Base-by-base conservation (phyloP, 2,888 invertebrate species). In the Catocala sponsa region DNA sequence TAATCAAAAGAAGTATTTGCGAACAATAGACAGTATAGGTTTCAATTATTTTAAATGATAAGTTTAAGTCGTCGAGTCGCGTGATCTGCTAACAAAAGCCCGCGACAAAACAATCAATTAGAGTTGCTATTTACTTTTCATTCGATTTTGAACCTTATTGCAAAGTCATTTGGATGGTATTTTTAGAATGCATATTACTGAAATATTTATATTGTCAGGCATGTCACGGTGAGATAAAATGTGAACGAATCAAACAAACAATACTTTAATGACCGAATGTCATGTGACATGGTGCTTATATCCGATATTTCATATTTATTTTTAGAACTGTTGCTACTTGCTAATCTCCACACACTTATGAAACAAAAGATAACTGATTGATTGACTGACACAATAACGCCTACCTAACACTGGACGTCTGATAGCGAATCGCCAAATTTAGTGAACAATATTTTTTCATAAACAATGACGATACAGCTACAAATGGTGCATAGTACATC, bases 11-110 rank as follows among this genome's bases (percentile, higher is more conserved):
- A 61, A 57, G 42, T 62, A 52, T 61, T 50, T 11, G 11, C 38
- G 13, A 48, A 72, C 58, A 66, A 60, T 38, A 63, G 46, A 57
- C 46, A 57, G 55, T 68, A 61, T 72, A 54, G 50, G 32, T 59
- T 48, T 63, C 46, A 68, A 68, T 78, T 67, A 66, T 44, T 67
- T 70, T 60, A 59, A 70, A 68, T 65, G 63, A 49, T 52, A 59
- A 57, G 48, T 55, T 55, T 32, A 50, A 47, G 43, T 50, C n/a
- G 41, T 64, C 46, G 15, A 55, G 49, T 46, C 57, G 13, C 52
- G 15, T 43, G 41, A 53, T 59, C 69, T 41, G 51, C 54, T 43
- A 55, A 69, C 62, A 64, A 72, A n/a, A 63, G 50, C 55, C 51
- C 42, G 54, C 48, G 35, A 72, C 70, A 63, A 65, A 61, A 63